phyloP scores from a whole-genome alignment of 2,113 vertebrate species.

The Eurystomus gularis region DNA sequence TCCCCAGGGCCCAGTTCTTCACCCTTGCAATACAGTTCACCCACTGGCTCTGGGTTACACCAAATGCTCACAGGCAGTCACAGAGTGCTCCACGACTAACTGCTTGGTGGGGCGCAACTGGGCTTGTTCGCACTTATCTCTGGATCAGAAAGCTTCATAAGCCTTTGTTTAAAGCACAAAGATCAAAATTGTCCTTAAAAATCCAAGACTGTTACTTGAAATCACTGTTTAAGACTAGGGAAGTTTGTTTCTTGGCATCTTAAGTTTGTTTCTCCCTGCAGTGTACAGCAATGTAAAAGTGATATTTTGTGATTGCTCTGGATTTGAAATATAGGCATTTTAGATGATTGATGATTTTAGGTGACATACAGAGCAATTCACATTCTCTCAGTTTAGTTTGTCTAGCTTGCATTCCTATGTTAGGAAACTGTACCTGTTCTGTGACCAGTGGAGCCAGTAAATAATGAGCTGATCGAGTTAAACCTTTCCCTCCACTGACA shows the following conservation, averaged over 20 bases:
- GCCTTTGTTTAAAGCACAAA: not conserved
- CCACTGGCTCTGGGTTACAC: not conserved
- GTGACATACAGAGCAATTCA: not conserved
- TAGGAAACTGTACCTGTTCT: not conserved
- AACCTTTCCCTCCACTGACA: not conserved
- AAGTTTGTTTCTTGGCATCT: not conserved
- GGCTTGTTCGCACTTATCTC: not conserved
- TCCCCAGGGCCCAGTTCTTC: not conserved
- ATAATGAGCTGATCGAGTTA: not conserved
- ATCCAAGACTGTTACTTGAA: not conserved
- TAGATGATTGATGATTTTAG: not conserved
- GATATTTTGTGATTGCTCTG: not conserved
- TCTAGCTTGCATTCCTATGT: not conserved
- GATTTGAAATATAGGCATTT: not conserved
- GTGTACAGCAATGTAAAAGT: not conserved
- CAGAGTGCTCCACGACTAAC: not conserved
- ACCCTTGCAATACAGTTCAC: not conserved
- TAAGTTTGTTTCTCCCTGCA: not conserved
- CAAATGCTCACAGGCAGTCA: not conserved
- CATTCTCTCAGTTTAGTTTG: not conserved
- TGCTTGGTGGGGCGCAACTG: not conserved
- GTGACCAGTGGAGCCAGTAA: not conserved
- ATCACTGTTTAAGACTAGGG: not conserved
- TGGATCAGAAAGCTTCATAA: not conserved
- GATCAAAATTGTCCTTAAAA: not conserved